Percentiles rank a stretch among this genome's conserved stretches.
Conservation (phyloP, 2,113 vertebrate genomes). For the Myodes glareolus region DNA sequence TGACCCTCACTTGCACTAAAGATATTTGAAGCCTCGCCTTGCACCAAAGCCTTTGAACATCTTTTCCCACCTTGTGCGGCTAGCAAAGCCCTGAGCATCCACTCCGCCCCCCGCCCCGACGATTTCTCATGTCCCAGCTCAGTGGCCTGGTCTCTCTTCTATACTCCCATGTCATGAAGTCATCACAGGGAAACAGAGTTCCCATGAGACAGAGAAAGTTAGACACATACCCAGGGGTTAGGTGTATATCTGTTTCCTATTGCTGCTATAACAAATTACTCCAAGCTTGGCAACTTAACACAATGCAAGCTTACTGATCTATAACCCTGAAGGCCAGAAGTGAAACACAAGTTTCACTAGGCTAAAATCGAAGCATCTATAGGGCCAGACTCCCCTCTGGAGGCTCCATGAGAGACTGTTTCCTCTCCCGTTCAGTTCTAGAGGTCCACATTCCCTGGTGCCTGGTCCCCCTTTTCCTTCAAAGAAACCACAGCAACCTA, state of each 20-base stretch:
- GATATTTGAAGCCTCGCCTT: background rate
- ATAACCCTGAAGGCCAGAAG: background rate
- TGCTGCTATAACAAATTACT: background rate
- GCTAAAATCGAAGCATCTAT: background rate
- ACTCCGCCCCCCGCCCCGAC: background rate
- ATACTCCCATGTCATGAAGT: background rate
- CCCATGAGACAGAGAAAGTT: background rate
- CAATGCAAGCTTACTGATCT: background rate
- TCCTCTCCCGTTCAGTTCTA: background rate
- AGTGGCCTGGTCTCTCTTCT: background rate
- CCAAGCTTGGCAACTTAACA: background rate
- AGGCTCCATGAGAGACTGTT: background rate
- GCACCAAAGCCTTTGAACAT: background rate
- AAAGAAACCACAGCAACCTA: background rate
- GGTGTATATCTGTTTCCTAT: background rate
- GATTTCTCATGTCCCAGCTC: background rate
- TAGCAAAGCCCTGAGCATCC: background rate
- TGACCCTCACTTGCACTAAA: background rate
- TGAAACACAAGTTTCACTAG: background rate
- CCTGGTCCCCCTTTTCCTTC: background rate
- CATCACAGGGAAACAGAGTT: background rate
- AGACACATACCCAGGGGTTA: background rate
- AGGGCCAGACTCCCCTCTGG: background rate
- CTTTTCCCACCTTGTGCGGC: background rate
- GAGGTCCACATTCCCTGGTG: background rate